Conservation (phyloP, 2,797 vertebrate species). For the Dicrostonyx torquatus region DNA sequence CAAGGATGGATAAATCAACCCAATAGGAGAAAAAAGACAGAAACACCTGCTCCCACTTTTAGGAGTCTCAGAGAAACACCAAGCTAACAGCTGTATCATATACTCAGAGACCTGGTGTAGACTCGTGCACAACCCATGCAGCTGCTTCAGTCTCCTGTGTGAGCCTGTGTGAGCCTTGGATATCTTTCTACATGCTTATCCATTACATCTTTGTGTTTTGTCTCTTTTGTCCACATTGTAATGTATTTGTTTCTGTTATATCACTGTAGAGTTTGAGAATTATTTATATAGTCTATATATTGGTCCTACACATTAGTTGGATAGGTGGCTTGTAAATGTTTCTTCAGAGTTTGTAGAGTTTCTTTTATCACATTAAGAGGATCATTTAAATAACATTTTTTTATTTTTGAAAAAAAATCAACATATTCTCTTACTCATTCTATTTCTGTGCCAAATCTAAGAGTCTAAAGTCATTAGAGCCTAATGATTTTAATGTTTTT, state of each 20-base stretch:
- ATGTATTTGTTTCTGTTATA: neutral
- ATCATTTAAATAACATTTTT: neutral
- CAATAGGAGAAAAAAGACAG: neutral
- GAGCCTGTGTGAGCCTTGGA: neutral
- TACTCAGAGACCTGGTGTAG: too few species aligned
- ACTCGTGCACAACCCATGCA: neutral
- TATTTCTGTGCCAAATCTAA: neutral
- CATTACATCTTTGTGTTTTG: neutral
- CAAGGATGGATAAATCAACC: neutral
- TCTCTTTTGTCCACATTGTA: neutral
- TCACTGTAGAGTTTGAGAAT: neutral
- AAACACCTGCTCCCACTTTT: neutral
- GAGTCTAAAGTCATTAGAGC: neutral
- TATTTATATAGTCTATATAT: slow-evolving; percentile 18
- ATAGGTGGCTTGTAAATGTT: neutral
- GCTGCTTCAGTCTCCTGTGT: neutral
- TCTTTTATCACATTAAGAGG: neutral
- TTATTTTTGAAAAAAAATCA: neutral
- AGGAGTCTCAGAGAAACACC: neutral
- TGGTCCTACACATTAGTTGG: neutral
- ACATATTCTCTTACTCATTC: neutral
- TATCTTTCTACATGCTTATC: neutral
- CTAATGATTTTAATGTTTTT: neutral
- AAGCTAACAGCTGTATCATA: neutral
- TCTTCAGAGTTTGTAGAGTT: neutral